Percentiles rank a stretch among this genome's conserved stretches.
Conservation (phyloP, 2,888 invertebrate genomes). For the Oeneis ivallda region DNA sequence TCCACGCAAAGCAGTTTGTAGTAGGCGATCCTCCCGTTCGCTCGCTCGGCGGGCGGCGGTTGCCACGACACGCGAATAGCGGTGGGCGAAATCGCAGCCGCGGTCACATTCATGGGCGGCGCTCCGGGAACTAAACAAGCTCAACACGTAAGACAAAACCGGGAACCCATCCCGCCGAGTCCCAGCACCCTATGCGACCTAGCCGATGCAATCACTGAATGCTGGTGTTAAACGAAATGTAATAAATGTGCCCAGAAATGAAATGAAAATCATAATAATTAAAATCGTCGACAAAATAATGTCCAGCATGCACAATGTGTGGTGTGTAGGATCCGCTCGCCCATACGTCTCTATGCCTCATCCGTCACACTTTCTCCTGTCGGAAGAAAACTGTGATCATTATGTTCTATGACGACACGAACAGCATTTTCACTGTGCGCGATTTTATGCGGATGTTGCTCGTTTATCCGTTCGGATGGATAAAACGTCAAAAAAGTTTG, state of each 20-base stretch:
- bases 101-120: slow-evolving; percentile 96
- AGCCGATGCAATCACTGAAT: slow-evolving; percentile 80
- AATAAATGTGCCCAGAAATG: slow-evolving; percentile 48
- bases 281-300: slow-evolving; percentile 55
- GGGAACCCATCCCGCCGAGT: slow-evolving; percentile 56
- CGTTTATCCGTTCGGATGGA: slow-evolving; percentile 29
- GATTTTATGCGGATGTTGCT: slow-evolving; percentile 29
- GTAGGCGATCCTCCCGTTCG: slow-evolving; percentile 96
- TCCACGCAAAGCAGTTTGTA: slow-evolving; percentile 96
- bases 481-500: slow-evolving; percentile 29
- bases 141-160: slow-evolving; percentile 53
- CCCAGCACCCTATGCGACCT: slow-evolving; percentile 41
- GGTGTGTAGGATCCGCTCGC: slow-evolving; percentile 73
- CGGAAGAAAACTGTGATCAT: slow-evolving; percentile 63
- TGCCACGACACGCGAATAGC: slow-evolving; percentile 95
- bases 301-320: slow-evolving; percentile 65
- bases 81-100: slow-evolving; percentile 93
- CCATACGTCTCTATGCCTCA: slow-evolving; percentile 71
- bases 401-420: slow-evolving; percentile 59
- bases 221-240: slow-evolving; percentile 61
- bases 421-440: slow-evolving; percentile 42
- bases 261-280: slow-evolving; percentile 71
- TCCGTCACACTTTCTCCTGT: slow-evolving; percentile 70
- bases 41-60: slow-evolving; percentile 94
- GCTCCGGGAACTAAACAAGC: slow-evolving; percentile 94